Base-by-base conservation (phyloP, 1,140 invertebrate species). In the Wasmannia auropunctata region DNA sequence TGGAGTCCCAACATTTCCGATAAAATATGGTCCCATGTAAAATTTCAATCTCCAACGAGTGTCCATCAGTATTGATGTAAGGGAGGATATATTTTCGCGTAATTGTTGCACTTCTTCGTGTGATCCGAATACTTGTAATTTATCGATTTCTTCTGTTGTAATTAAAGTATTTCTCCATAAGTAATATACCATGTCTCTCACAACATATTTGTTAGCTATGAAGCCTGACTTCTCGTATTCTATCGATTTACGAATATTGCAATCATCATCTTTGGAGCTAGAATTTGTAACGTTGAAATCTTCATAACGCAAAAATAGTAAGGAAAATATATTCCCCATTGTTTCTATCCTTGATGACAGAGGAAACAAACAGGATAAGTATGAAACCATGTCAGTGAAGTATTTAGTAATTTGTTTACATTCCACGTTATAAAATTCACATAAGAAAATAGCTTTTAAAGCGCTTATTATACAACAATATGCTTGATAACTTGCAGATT, bases 311-410 rank as follows among this genome's bases (percentile, higher is more conserved):
- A 95, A 72, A 46, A 95, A 94, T n/a, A 95, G 67, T 67, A 95
- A 91, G 3, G 91, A 92, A 69, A 94, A 94, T 80, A 94, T 91
- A 87, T 93, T 93, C 62, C 93, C 90, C 16, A 95, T 91, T 0
- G 91, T 89, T 54, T 94, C 91, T 3, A 94, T 43, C 67, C 93
- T 89, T 16, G 91, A 67, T 28, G 70, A 56, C 0, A 94, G 37
- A 1, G 94, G 91, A 49, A 84, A 85, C 37, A 94, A 83, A 3
- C 51, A 65, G 56, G 90, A 87, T 25, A 94, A 40, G 7, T 91
- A 51, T 49, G 63, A 80, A 69, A 87, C 75, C 88, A 94, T 91
- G 14, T 93, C 86, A 1, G 37, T 28, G 14, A 90, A 92, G 37
- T 90, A 74, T 14, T 85, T 83, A 31, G 70, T 62, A 16, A 91